Base-by-base conservation (phyloP, 2,888 invertebrate genomes). In the Gonocerus acuteangulatus region DNA sequence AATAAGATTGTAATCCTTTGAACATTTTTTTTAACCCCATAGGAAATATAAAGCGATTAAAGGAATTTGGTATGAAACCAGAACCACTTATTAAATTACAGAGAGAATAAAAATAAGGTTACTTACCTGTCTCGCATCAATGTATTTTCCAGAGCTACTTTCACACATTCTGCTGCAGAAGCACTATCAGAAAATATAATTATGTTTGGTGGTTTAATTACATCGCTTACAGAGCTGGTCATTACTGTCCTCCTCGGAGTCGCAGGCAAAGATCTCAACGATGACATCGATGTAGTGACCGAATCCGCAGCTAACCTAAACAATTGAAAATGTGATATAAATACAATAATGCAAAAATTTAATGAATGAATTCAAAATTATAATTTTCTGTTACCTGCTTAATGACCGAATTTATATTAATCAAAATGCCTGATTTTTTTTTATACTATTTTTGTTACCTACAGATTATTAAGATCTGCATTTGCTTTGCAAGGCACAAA, bases 151-250 rank as follows among this genome's bases (percentile, higher is more conserved):
- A 90, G 77, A 21, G 86, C 85, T 22, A 78, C 76, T 71, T 85
- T 84, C 58, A 89, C 83, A 72, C 85, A 87, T 68, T 87, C 86
- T 68, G 84, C 82, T 48, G 87, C 84, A 22, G 82, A 81, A 61
- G 81, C 73, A 73, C 87, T 89, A 73, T 90, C 89, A 2, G 89
- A 86, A 73, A 86, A 89, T 67, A 90, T 86, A 63, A 90, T 77
- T 69, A 90, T 82, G 76, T 89, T 89, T 2, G 87, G 86, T 48
- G 89, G 88, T 73, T 88, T 89, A 2, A 48, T 52, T 16, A 39
- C 13, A 18, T 52, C 49, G 15, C 51, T 47, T 11, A 42, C 52
- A 23, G 60, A 57, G n/a, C 58, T 62, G 3, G 63, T 51, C 3
- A 54, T 44, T 19, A 65, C 44, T 11, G 64, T 63, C 45, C 58